Percentiles rank a stretch among this genome's conserved stretches.
phyloP scores from a whole-genome alignment of 2,888 invertebrate species.

The Chydorus sphaericus region DNA sequence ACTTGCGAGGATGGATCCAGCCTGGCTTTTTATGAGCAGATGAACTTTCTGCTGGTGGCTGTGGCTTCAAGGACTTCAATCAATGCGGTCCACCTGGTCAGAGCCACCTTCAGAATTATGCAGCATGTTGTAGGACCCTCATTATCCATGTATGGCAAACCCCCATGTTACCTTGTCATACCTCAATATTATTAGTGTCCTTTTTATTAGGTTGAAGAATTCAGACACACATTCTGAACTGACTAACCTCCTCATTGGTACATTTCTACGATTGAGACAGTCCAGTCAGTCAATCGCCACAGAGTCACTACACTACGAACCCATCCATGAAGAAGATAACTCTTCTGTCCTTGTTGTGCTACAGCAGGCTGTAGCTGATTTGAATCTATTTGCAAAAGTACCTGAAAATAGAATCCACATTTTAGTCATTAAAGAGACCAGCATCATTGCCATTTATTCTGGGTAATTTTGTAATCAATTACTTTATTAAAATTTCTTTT shows the following conservation, averaged over 20 bases:
- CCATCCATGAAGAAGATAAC: neutral
- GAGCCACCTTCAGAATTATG: slow-evolving; percentile 1
- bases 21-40: neutral
- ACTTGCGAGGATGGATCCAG: slow-evolving; percentile 2
- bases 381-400: neutral
- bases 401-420: neutral
- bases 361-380: neutral
- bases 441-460: slow-evolving; percentile 5
- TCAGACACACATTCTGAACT: slow-evolving; percentile 3
- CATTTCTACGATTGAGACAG: slow-evolving; percentile 1
- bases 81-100: neutral
- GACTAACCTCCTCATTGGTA: neutral
- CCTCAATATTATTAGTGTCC: too few relatives aligned
- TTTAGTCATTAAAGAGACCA: neutral
- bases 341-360: neutral
- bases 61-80: neutral
- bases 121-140: slow-evolving; percentile 5
- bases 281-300: neutral
- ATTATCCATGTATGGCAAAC: neutral
- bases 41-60: neutral
- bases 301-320: slow-evolving; percentile 6
- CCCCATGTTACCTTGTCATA: neutral
- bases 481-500: neutral
- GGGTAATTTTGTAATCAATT: neutral
- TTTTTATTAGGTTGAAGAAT: slow-evolving; percentile 7